Conservation (phyloP, 2,113 vertebrate species). For the Pluvialis apricaria region DNA sequence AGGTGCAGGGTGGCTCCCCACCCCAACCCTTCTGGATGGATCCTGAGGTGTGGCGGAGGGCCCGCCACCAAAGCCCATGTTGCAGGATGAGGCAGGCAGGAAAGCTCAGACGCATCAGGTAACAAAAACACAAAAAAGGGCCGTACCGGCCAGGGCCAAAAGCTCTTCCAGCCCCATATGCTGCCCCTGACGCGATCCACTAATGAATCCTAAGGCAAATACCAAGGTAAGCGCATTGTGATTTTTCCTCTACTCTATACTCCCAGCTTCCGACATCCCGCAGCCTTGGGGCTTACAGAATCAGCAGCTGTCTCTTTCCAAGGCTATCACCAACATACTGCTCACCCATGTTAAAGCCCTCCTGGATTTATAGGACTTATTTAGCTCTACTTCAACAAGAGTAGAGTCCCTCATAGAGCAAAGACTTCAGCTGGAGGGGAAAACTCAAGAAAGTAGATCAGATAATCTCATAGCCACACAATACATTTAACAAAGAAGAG, state of each 20-base stretch:
- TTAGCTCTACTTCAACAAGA: background rate
- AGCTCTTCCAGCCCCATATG: background rate
- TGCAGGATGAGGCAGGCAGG: background rate
- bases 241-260: background rate
- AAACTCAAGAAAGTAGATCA: background rate
- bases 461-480: background rate
- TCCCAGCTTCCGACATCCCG: background rate
- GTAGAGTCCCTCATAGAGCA: background rate
- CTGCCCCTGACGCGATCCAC: background rate
- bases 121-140: background rate
- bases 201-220: background rate
- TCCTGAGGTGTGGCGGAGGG: background rate
- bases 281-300: background rate
- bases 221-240: accelerated
- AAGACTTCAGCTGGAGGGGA: background rate
- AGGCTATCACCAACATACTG: background rate
- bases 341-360: background rate
- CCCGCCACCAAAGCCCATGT: accelerated
- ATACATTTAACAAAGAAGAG: background rate
- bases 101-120: accelerated
- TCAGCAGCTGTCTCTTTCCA: background rate
- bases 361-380: background rate
- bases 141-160: background rate
- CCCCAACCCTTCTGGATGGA: background rate
- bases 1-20: background rate